These are phyloP conservation scores for Phymastichus coffea DNA, from an alignment of 1,140 invertebrate species.

Conservation along the genomic window DNA sequence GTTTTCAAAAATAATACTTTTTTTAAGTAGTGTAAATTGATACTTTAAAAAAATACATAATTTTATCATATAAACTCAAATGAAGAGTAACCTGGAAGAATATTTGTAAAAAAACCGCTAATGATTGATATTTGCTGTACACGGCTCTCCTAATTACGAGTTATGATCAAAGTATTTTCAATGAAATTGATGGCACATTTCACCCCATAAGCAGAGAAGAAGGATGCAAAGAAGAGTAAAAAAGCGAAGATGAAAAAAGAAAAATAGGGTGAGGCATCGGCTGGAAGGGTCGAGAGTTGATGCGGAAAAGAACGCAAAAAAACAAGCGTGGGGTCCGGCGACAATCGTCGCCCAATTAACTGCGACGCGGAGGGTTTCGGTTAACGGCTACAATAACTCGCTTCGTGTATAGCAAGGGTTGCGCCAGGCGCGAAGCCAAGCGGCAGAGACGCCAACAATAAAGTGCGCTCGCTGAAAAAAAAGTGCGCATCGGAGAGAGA, in stretches of 20 bases:
- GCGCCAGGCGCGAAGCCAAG: constrained; percentile 33
- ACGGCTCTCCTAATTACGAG: too few relatives aligned
- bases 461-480: too few relatives aligned
- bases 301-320: not conserved
- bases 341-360: constrained; percentile 53
- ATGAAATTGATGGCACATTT: not conserved
- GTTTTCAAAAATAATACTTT: too few relatives aligned
- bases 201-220: not conserved
- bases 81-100: too few relatives aligned
- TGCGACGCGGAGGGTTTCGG: constrained; percentile 41
- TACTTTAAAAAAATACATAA: too few relatives aligned
- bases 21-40: too few relatives aligned
- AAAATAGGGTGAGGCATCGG: not conserved
- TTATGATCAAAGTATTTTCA: too few relatives aligned
- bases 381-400: constrained; percentile 49
- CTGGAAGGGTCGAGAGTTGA: not conserved
- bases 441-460: constrained; percentile 3
- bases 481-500: constrained; percentile 26
- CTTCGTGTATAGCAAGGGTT: constrained; percentile 10
- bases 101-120: too few relatives aligned
- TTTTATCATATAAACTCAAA: too few relatives aligned
- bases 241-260: not conserved
- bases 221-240: too few relatives aligned
- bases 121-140: too few relatives aligned
- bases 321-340: constrained; percentile 14